Evolutionary conservation across 2,888 invertebrate species (phyloP), one percentile per base, ranked within the genome.

Genomic region (Lottia gigantea): DNA sequence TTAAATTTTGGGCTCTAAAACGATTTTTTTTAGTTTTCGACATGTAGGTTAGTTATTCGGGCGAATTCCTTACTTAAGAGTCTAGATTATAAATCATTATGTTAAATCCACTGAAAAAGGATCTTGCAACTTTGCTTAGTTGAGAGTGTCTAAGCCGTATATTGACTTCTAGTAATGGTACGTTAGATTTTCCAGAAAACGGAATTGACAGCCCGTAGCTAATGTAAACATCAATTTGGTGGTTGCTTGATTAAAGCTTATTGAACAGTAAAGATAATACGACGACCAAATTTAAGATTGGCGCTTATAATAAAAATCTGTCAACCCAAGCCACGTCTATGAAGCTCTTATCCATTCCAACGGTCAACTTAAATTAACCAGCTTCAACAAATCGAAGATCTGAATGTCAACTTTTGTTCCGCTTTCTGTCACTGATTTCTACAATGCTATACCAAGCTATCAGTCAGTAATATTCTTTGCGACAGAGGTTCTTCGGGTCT

Each of bases 181-280:
- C 55, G 55, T 55, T 55, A 55, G 19, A 23, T 55, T 23, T 14
- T 19, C 55, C 31, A 65, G 49, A 55, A 63, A 69, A 65, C 65
- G 64, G 46, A 69, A 40, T 69, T 74, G 74, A 74, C 74, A 71
- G 68, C 63, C 46, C 69, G 71, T 74, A 40, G 71, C 71, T 74
- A 74, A 74, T 74, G 74, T 74, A 74, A 74, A 74, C 74, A 74
- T 68, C 61, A 63, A 69, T 68, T 74, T 66, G 68, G 71, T 68
- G 69, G 55, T 69, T 67, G 68, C 66, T 69, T 74, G 74, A 74
- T 74, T 74, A 71, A 64, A 74, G 63, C 25, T 69, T 69, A 69
- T 68, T 69, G 69, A 74, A 65, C 71, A 66, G 66, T 71, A 67
- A 74, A 74, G 74, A 74, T 74, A 74, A 71, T 71, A 68, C 66